These are phyloP conservation scores for Natator depressus DNA, from an alignment of 2,113 vertebrate species.

Conservation along the genomic window DNA sequence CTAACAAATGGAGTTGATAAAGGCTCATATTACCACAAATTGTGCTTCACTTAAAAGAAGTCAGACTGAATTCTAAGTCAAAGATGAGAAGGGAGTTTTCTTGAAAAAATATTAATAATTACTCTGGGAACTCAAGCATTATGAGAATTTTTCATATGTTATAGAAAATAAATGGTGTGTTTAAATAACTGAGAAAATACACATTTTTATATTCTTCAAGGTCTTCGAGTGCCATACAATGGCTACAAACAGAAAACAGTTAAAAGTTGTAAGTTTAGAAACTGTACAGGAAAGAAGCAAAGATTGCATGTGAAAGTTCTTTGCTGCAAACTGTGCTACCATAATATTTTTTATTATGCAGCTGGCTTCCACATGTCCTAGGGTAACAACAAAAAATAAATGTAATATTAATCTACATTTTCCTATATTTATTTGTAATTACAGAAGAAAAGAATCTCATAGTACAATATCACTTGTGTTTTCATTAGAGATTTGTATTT, in stretches of 20 bases:
- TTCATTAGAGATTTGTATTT: neutral
- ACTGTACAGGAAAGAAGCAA: neutral
- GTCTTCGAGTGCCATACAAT: constrained; percentile 12
- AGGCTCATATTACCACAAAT: constrained; percentile 27
- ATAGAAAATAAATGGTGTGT: neutral
- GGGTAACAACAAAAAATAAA: neutral
- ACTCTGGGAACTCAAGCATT: neutral
- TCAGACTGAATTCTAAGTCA: constrained; percentile 19
- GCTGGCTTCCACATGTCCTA: neutral
- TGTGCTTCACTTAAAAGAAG: constrained; percentile 15
- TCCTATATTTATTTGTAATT: neutral
- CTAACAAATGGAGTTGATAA: neutral
- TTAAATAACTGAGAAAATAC: neutral
- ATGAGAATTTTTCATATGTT: constrained; percentile 19
- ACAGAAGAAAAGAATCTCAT: neutral
- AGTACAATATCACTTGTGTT: neutral
- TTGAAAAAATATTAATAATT: constrained; percentile 42
- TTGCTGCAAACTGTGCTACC: neutral
- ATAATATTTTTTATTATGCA: neutral
- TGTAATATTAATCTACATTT: neutral
- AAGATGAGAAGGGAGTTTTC: neutral
- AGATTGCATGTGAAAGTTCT: neutral
- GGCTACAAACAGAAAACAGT: neutral
- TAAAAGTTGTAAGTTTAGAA: neutral
- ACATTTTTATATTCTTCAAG: neutral